phyloP scores from a whole-genome alignment of 2,113 vertebrate genomes.

The Percopsis transmontana region DNA sequence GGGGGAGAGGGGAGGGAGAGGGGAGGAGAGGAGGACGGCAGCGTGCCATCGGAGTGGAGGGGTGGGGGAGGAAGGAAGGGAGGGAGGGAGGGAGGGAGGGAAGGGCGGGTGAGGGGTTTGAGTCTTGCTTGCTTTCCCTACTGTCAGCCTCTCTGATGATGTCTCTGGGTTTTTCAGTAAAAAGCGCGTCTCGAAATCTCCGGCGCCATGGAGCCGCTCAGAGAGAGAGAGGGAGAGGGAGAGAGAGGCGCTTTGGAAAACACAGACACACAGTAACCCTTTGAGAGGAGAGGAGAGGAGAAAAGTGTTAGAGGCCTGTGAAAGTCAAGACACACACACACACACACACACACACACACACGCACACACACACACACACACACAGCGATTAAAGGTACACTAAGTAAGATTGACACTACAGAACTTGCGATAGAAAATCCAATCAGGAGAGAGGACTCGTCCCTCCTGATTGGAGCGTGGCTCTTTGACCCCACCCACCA shows the following conservation, averaged over 20 bases:
- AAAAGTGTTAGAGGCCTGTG: constrained; percentile 79
- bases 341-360: too few species aligned
- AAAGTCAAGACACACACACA: constrained; percentile 75
- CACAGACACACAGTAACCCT: constrained; percentile 77
- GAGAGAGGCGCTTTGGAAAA: constrained; percentile 82
- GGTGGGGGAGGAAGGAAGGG: constrained; percentile 42
- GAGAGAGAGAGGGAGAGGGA: constrained; percentile 67
- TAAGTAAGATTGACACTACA: too few species aligned
- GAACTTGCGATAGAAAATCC: too few species aligned
- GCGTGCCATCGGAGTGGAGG: constrained; percentile 68
- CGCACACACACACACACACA: too few species aligned
- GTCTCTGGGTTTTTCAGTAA: constrained; percentile 80
- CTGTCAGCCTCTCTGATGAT: constrained; percentile 83
- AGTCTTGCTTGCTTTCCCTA: constrained; percentile 73
- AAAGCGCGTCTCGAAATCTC: constrained; percentile 81
- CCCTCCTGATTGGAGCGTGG: too few species aligned
- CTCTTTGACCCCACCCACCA: too few species aligned
- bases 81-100: constrained; percentile 26
- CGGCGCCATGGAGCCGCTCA: constrained; percentile 85
- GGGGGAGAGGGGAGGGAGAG: too few species aligned
- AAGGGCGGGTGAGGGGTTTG: constrained; percentile 31
- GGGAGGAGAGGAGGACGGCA: constrained; percentile 72
- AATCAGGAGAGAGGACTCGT: too few species aligned
- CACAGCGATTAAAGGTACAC: background rate
- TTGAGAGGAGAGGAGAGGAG: constrained; percentile 64